Base-by-base conservation (phyloP, 2,113 vertebrate species). In the Microcebus lehilahytsara region DNA sequence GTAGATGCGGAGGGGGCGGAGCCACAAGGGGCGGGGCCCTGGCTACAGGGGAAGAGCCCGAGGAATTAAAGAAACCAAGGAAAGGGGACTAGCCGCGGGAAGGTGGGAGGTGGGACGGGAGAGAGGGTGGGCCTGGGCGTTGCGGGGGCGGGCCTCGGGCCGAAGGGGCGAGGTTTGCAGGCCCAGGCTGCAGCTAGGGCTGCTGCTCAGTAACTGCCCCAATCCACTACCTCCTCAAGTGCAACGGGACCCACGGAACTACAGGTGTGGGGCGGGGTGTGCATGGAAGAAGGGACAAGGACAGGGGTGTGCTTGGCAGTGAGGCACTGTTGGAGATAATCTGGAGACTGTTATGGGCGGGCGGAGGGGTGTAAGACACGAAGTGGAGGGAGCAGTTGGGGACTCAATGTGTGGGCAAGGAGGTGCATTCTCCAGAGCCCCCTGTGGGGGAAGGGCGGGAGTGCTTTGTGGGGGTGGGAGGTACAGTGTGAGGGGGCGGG, bases 201-300 rank as follows among this genome's bases (percentile, higher is more conserved):
- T 46, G 91, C 95, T 75, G 94, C 94, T 97, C 37, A 62, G 93
- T 96, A 74, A 89, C 72, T 97, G 88, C 83, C 89, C 88, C 85
- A 78, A 53, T 75, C 87, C 88, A 96, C 91, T 91, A 66, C 72
- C 94, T 97, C 53, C 94, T 69, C 93, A 94, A 96, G 95, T 97
- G 94, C 97, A 49, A 10, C 94, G 92, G 94, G 95, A 98, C 86
- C 87, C 88, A 86, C 94, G 97, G 95, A 97, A 97, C 96, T 96
- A 89, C 98, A 98, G 98, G 98, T 98, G 97, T 97, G 97, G 96
- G 95, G 84, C 51, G 42, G 89, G 94, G 93, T 78, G 74, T n/a
- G 78, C 56, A 85, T 71, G 91, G 62, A 95, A 91, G 69, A 87
- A 81, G 66, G 62, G 89, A 74, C 72, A 42, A 90, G 81, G 78